These are phyloP conservation scores for Tiliacea citrago DNA, from an alignment of 2,888 invertebrate genomes.

Conservation along the genomic window DNA sequence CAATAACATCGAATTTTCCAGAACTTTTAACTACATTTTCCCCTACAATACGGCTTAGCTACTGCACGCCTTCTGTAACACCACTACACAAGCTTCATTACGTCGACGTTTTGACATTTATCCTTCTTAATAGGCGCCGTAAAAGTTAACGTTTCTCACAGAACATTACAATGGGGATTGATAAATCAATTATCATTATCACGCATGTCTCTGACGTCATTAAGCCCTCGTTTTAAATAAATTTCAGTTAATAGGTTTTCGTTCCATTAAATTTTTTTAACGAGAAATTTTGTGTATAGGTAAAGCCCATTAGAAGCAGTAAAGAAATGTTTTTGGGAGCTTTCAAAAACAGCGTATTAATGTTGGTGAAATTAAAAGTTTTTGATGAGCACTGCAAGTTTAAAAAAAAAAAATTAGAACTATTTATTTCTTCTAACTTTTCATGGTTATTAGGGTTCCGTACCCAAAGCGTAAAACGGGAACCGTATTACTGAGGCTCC, in stretches of 20 bases:
- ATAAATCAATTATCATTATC: constrained; percentile 61
- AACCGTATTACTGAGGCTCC: no score
- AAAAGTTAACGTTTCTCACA: constrained; percentile 71
- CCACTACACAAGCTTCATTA: constrained; percentile 47
- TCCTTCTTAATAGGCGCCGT: constrained; percentile 72
- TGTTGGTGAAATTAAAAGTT: not conserved
- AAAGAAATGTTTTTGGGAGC: constrained; percentile 22
- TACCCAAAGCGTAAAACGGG: no score
- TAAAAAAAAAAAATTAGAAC: no score
- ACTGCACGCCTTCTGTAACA: constrained; percentile 2
- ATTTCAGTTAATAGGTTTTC: constrained; percentile 51
- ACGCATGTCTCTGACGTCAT: constrained; percentile 47
- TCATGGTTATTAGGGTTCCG: no score
- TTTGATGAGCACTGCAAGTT: not conserved
- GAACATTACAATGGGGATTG: constrained; percentile 51
- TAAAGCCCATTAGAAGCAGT: constrained; percentile 21
- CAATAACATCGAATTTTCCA: not conserved
- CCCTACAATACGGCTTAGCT: not conserved
- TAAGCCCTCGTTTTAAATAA: constrained; percentile 48
- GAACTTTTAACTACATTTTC: constrained; percentile 1
- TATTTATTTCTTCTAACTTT: no score
- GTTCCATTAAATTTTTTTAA: constrained; percentile 50
- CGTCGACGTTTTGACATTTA: constrained; percentile 60
- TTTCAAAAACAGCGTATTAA: constrained; percentile 14
- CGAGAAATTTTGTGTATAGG: constrained; percentile 23